Conservation (phyloP, 2,797 vertebrate species). For the Tokudaia muenninki region DNA sequence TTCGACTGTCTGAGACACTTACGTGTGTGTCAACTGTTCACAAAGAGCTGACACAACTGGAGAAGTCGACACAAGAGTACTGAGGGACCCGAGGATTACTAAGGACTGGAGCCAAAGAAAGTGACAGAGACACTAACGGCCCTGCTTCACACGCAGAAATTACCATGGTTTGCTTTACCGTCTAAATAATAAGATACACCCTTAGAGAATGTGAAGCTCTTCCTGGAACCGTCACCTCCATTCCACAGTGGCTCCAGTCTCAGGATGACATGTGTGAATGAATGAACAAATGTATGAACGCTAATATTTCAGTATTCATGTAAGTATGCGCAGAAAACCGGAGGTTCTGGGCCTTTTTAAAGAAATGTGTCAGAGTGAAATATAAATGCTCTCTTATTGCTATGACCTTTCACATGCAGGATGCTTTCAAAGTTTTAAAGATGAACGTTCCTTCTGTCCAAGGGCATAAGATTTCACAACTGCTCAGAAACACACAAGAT, state of each 20-base stretch:
- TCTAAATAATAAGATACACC: constrained; percentile 55
- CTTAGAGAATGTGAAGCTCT: constrained; percentile 53
- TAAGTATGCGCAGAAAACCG: constrained; percentile 4
- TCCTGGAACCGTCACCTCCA: constrained; percentile 13
- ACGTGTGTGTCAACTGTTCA: constrained; percentile 67
- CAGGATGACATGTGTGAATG: not conserved
- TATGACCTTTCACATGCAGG: constrained; percentile 20
- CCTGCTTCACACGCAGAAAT: constrained; percentile 58
- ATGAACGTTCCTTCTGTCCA: not conserved
- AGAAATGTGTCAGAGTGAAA: not conserved
- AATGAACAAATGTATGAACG: not conserved
- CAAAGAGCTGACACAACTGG: constrained; percentile 62
- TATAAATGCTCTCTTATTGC: constrained; percentile 13
- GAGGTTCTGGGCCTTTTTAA: no score
- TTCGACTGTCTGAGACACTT: constrained; percentile 79
- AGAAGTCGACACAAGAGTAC: constrained; percentile 50
- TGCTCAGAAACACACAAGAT: not conserved
- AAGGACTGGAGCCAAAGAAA: constrained; percentile 59
- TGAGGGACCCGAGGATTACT: not conserved
- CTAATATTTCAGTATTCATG: not conserved
- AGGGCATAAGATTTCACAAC: not conserved
- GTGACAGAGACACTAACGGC: constrained; percentile 38
- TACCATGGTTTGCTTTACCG: constrained; percentile 42
- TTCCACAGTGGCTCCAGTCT: constrained; percentile 11
- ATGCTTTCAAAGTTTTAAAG: constrained; percentile 4